Evolutionary conservation across 2,888 invertebrate species (phyloP).

Genomic region (Clunio marinus): DNA sequence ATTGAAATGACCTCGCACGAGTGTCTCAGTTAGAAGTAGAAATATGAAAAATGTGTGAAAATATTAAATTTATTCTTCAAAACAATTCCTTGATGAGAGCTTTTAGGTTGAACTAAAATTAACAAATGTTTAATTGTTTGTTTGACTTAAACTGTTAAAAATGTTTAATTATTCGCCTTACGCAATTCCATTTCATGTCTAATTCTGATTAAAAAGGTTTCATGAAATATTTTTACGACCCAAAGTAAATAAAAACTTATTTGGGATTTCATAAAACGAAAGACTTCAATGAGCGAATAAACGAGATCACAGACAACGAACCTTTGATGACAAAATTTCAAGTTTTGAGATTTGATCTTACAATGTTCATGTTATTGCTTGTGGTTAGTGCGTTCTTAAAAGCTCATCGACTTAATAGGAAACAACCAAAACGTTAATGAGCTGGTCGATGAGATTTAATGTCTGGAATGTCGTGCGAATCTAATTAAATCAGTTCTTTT

Average conservation of each 20-base stretch:
- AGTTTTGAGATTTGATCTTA: not conserved
- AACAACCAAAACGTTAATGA: not conserved
- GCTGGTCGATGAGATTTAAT: not conserved
- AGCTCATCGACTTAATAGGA: not conserved
- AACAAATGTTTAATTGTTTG: not conserved
- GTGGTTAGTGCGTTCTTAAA: too few relatives aligned
- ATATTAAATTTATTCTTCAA: too few relatives aligned
- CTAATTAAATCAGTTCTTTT: not conserved
- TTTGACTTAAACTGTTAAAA: not conserved
- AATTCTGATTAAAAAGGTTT: not conserved
- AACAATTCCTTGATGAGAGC: too few relatives aligned
- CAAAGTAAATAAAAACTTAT: too few relatives aligned
- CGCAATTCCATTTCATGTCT: not conserved
- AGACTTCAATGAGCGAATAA: conserved; percentile 3
- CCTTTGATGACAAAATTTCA: not conserved
- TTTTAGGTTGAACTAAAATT: too few relatives aligned
- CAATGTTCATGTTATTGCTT: too few relatives aligned
- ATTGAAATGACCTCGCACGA: not conserved
- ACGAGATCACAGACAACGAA: not conserved
- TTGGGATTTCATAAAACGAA: not conserved
- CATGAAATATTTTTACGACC: not conserved
- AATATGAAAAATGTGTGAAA: too few relatives aligned
- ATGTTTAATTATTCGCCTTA: not conserved
- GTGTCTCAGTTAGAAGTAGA: too few relatives aligned
- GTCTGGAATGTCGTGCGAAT: not conserved